phyloP scores from a whole-genome alignment of 2,888 invertebrate genomes.

The Acleris sparsana region DNA sequence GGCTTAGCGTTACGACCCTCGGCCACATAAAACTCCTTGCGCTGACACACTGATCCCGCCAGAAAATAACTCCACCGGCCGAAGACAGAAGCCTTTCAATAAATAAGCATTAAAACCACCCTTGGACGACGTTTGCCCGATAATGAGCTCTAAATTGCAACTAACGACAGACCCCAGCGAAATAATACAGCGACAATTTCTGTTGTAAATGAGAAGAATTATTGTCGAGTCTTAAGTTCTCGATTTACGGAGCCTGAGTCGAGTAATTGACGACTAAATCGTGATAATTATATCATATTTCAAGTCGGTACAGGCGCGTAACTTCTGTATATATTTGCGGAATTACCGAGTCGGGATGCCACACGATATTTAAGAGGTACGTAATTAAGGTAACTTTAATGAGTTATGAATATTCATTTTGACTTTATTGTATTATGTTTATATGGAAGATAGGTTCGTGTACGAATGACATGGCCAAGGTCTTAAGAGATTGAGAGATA shows the following conservation, averaged over 20 bases:
- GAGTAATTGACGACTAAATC: constrained; percentile 67
- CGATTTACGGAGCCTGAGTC: constrained; percentile 51
- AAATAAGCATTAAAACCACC: constrained; percentile 78
- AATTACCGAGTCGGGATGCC: constrained; percentile 32
- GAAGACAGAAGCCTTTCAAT: constrained; percentile 71
- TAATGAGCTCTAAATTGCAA: constrained; percentile 62
- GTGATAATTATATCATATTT: constrained; percentile 68
- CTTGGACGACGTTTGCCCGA: constrained; percentile 56
- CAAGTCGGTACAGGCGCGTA: constrained; percentile 49
- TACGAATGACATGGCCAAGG: not conserved
- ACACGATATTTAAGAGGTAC: constrained; percentile 41
- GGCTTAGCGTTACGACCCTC: constrained; percentile 43
- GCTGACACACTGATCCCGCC: constrained; percentile 73
- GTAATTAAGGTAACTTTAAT: constrained; percentile 36
- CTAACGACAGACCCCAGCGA: constrained; percentile 45
- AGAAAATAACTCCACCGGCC: constrained; percentile 62
- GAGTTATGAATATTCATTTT: constrained; percentile 37
- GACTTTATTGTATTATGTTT: constrained; percentile 21
- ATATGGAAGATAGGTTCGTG: not conserved
- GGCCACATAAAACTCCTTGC: constrained; percentile 62
- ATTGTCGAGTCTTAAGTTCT: constrained; percentile 52
- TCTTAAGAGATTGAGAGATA: not conserved
- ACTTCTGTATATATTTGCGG: constrained; percentile 50
- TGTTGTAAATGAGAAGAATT: constrained; percentile 51
- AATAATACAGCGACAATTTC: constrained; percentile 42